Percentiles rank a stretch among this genome's conserved stretches.
These are phyloP conservation scores for Drosophila glabriapex DNA, from an alignment of 2,888 invertebrate genomes.

Conservation along the genomic window DNA sequence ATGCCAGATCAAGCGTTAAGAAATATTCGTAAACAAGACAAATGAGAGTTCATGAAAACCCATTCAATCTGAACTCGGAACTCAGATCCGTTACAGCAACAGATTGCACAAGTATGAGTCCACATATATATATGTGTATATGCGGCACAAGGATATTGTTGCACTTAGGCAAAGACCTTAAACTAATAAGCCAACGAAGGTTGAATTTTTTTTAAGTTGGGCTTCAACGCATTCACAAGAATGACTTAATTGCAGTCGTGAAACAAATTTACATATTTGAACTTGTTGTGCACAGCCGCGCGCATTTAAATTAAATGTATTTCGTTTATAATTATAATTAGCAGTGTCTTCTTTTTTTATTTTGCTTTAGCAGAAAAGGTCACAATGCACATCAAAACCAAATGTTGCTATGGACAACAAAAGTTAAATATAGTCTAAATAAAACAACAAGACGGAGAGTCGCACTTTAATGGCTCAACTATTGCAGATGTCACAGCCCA, in stretches of 20 bases:
- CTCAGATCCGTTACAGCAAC: slow-evolving; percentile 25
- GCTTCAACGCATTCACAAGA: slow-evolving; percentile 55
- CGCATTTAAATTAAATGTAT: slow-evolving; percentile 63
- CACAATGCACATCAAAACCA: slow-evolving; percentile 70
- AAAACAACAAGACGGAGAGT: slow-evolving; percentile 5
- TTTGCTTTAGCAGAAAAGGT: slow-evolving; percentile 64
- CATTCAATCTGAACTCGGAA: slow-evolving; percentile 44
- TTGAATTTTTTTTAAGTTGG: slow-evolving; percentile 41
- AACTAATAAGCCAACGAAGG: slow-evolving; percentile 73
- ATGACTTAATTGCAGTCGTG: slow-evolving; percentile 63
- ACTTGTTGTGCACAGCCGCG: slow-evolving; percentile 52
- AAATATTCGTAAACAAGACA: slow-evolving; percentile 32
- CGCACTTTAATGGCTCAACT: slow-evolving; percentile 34
- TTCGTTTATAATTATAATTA: slow-evolving; percentile 77
- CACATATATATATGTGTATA: neutral
- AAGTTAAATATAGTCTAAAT: slow-evolving; percentile 18
- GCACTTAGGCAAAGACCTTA: slow-evolving; percentile 73
- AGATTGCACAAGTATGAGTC: slow-evolving; percentile 14
- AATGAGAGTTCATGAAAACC: slow-evolving; percentile 58
- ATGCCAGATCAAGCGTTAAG: slow-evolving; percentile 42
- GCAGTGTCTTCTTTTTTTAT: slow-evolving; percentile 12
- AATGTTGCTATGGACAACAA: slow-evolving; percentile 30
- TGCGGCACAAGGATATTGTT: slow-evolving; percentile 63
- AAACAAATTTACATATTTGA: slow-evolving; percentile 58
- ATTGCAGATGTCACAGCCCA: slow-evolving; percentile 31